phyloP scores from a whole-genome alignment of 2,113 vertebrate species.

The Cebidichthys violaceus region DNA sequence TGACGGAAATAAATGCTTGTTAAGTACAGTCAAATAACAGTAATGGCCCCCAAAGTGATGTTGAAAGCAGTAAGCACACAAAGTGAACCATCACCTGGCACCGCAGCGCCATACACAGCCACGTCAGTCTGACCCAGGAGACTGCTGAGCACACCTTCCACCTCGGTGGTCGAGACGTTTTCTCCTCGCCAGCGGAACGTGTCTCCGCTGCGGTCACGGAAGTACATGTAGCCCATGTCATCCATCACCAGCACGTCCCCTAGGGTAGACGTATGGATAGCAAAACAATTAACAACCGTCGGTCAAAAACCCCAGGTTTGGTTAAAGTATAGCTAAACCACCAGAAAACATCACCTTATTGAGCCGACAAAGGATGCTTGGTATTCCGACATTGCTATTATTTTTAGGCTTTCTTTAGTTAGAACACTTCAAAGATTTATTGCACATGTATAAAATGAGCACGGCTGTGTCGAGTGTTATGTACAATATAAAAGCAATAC shows the following conservation, averaged over 20 bases:
- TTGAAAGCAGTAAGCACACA: background rate
- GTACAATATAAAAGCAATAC: background rate
- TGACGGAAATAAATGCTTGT: background rate
- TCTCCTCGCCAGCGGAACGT: slow-evolving; percentile 95
- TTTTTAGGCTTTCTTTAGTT: background rate
- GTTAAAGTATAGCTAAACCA: background rate
- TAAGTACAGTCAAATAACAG: slow-evolving; percentile 7
- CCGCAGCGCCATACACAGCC: slow-evolving; percentile 89
- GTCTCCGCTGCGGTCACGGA: slow-evolving; percentile 91
- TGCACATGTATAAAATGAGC: background rate
- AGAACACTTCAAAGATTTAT: background rate
- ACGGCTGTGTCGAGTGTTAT: background rate
- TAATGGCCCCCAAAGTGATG: background rate
- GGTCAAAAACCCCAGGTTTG: background rate
- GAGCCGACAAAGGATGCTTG: background rate
- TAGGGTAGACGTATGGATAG: slow-evolving; percentile 46
- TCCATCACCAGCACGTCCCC: slow-evolving; percentile 95
- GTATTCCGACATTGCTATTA: background rate
- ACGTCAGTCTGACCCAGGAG: slow-evolving; percentile 90
- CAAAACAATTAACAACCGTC: background rate
- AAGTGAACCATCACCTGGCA: slow-evolving; percentile 83
- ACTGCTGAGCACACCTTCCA: slow-evolving; percentile 89
- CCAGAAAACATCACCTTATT: background rate
- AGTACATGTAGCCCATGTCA: slow-evolving; percentile 94
- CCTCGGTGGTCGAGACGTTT: slow-evolving; percentile 93